Conservation (phyloP, 2,113 vertebrate genomes). For the Elephas maximus region DNA sequence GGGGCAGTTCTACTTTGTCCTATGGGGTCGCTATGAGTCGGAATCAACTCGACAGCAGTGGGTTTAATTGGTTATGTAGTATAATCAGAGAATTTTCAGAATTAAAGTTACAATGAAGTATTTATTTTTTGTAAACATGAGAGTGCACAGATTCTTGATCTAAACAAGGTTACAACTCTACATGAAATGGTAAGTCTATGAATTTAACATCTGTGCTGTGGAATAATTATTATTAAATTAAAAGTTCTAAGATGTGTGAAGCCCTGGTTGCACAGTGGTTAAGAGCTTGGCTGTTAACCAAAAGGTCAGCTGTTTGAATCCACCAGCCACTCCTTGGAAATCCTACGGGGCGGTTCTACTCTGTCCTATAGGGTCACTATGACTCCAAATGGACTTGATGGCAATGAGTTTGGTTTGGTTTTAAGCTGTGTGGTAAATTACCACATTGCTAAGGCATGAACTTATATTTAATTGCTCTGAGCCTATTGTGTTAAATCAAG, state of each 20-base stretch:
- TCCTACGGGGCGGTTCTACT: no score
- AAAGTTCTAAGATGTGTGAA: background rate
- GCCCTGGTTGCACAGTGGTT: no score
- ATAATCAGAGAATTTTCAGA: slow-evolving; percentile 40
- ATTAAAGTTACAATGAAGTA: background rate
- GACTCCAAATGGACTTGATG: no score
- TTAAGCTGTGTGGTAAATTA: background rate
- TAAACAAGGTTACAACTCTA: slow-evolving; percentile 7
- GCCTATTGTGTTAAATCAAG: background rate
- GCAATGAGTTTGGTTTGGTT: no score
- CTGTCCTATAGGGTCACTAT: no score
- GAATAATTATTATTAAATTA: slow-evolving; percentile 1
- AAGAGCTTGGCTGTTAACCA: no score
- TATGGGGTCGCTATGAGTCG: no score
- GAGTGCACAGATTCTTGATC: background rate
- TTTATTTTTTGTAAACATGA: background rate
- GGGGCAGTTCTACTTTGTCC: no score
- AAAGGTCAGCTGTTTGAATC: no score
- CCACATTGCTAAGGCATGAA: background rate
- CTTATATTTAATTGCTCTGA: slow-evolving; percentile 39
- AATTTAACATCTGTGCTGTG: background rate
- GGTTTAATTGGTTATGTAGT: background rate
- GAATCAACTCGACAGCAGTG: no score
- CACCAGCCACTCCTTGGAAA: no score
- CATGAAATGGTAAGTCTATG: background rate